Percentiles rank a stretch among this genome's conserved stretches.
Evolutionary conservation across 23 tunicate species (phyloP).

Genomic region (Ciona savignyi): DNA sequence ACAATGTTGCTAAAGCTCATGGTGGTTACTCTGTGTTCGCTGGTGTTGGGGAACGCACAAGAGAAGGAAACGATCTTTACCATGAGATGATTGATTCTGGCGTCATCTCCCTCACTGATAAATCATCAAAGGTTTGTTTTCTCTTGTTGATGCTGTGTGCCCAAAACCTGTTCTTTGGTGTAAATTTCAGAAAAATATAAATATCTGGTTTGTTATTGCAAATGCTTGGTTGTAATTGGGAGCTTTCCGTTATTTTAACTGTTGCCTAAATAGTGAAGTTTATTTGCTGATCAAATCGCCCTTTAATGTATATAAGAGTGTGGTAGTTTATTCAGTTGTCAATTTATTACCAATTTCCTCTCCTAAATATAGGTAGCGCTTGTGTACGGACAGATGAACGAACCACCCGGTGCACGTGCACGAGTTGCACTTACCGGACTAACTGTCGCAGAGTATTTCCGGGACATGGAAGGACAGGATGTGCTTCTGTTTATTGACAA

Average conservation of each 20-base stretch:
- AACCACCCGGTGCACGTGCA: constrained; percentile 99
- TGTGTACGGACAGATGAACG: constrained; percentile 99
- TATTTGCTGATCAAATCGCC: too few species aligned
- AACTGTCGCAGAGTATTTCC: constrained; percentile 99
- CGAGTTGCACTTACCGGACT: constrained; percentile 98
- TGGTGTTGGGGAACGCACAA: constrained; percentile 98
- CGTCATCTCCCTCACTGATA: constrained; percentile 90
- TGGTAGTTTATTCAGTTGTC: too few species aligned
- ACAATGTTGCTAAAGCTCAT: constrained; percentile 99
- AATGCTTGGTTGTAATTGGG: too few species aligned
- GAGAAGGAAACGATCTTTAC: constrained; percentile 99
- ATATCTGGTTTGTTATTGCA: too few species aligned
- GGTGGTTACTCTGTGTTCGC: constrained; percentile 99
- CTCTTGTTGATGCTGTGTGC: too few species aligned
- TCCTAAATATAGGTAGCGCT: constrained; percentile 96
- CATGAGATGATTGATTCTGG: constrained; percentile 99
- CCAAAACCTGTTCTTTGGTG: too few species aligned
- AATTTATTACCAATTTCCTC: too few species aligned
- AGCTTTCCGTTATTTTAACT: too few species aligned
- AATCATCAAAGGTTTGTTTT: constrained; percentile 87
- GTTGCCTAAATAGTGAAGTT: too few species aligned
- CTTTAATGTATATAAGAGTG: too few species aligned
- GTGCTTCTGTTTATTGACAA: constrained; percentile 99
- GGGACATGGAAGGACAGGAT: constrained; percentile 99
- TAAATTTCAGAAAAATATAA: too few species aligned